These are phyloP conservation scores for Apamea sordens DNA, from an alignment of 2,888 invertebrate species.

Conservation along the genomic window DNA sequence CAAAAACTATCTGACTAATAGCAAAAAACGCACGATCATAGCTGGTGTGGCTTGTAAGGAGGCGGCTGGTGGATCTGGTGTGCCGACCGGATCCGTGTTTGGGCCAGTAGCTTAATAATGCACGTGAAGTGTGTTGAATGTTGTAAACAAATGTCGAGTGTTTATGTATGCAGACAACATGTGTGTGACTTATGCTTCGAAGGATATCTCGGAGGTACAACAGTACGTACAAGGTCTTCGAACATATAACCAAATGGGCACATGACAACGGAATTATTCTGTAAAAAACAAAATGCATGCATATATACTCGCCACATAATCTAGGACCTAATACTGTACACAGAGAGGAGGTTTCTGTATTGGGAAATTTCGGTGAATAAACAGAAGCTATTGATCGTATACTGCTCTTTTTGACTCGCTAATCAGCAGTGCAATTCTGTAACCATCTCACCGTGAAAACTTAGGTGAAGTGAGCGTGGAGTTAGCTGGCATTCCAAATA, in stretches of 20 bases:
- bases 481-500: too few species aligned
- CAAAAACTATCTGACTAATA: conserved; percentile 7
- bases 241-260: too few species aligned
- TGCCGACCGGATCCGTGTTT: conserved; percentile 24
- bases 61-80: conserved; percentile 2
- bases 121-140: conserved; percentile 15
- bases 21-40: conserved; percentile 9
- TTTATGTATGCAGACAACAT: too few species aligned
- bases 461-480: too few species aligned
- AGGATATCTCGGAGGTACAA: too few species aligned
- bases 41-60: not conserved
- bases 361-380: not conserved
- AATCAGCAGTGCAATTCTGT: too few species aligned
- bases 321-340: too few species aligned
- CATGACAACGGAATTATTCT: too few species aligned
- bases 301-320: not conserved
- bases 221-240: too few species aligned
- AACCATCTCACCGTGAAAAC: too few species aligned
- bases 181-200: too few species aligned
- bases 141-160: not conserved
- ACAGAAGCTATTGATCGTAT: not conserved
- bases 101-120: conserved; percentile 8
- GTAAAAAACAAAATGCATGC: not conserved
- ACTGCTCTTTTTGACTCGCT: not conserved
- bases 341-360: not conserved